A percentile compares a stretch with the other conserved stretches of the same genome.
phyloP scores from a whole-genome alignment of 2,113 vertebrate species.

The Perca fluviatilis region DNA sequence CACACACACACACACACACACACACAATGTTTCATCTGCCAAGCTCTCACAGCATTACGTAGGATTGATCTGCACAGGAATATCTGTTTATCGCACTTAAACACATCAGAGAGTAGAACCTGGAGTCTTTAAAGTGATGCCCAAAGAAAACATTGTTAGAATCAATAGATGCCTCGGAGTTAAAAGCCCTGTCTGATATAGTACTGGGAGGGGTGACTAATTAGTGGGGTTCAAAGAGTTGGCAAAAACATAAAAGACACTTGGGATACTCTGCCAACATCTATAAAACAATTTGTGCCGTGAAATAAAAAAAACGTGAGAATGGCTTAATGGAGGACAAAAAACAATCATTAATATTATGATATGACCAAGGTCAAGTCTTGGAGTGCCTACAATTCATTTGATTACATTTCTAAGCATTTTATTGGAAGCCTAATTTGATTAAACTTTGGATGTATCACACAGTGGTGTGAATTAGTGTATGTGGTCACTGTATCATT shows the following conservation, averaged over 20 bases:
- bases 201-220: no score
- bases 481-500: background rate
- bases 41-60: background rate
- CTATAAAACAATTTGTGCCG: background rate
- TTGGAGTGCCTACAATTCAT: background rate
- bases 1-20: background rate
- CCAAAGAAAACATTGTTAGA: background rate
- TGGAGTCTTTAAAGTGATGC: background rate
- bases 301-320: background rate
- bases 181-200: background rate
- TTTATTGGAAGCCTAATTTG: background rate
- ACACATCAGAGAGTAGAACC: background rate
- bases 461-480: background rate
- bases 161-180: background rate
- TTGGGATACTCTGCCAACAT: conserved; percentile 8
- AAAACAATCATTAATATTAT: background rate
- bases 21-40: background rate
- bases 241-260: background rate
- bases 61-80: background rate
- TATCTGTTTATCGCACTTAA: background rate
- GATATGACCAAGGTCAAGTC: background rate
- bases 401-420: background rate
- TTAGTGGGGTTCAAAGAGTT: background rate
- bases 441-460: background rate
- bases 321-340: background rate